Evolutionary conservation across 2,113 vertebrate species (phyloP), one percentile per base, ranked within the genome.

Genomic region (Brienomyrus brachyistius): DNA sequence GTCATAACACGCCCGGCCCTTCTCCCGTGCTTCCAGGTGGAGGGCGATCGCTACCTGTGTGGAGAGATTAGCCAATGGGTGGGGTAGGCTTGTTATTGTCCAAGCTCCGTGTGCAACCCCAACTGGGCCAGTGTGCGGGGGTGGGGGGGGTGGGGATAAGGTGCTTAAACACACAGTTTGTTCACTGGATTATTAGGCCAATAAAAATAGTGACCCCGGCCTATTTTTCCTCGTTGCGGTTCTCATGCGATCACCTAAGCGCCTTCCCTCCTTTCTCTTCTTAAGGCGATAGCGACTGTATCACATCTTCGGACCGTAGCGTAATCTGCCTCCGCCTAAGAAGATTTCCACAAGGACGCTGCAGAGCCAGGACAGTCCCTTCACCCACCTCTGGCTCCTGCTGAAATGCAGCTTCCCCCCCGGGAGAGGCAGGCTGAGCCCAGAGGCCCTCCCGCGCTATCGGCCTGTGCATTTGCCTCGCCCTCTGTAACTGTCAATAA

Each of bases 41-140:
- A 93, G 95, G 94, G 96, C 94, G 95, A 96, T 95, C n/a, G 9
- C 95, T 96, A 95, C 95, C 95, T 95, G 95, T 95, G 95, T 95
- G 93, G 94, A 93, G 94, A 96, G 96, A 96, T 96, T 96, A 96
- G 92, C 92, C 94, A 92, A 94, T 95, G 95, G 95, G 95, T 95
- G 93, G 90, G 88, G 89, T 80, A 91, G 93, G 92, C 94, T 94
- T 94, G 94, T 96, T 95, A 96, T 96, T 95, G 88, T 93, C 88
- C 91, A 93, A 92, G 91, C 94, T 94, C 95, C 94, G 93, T 92
- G 94, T 94, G 95, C 94, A 94, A 92, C 94, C 93, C 91, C 95
- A 94, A 93, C 93, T 47, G 59, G 74, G 21, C 19, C 54, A 56
- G 21, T 19, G 54, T 56, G n/a, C 5, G 7, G 11, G 70, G 31